Base-by-base conservation (phyloP, 2,113 vertebrate species). In the Tetrax tetrax region DNA sequence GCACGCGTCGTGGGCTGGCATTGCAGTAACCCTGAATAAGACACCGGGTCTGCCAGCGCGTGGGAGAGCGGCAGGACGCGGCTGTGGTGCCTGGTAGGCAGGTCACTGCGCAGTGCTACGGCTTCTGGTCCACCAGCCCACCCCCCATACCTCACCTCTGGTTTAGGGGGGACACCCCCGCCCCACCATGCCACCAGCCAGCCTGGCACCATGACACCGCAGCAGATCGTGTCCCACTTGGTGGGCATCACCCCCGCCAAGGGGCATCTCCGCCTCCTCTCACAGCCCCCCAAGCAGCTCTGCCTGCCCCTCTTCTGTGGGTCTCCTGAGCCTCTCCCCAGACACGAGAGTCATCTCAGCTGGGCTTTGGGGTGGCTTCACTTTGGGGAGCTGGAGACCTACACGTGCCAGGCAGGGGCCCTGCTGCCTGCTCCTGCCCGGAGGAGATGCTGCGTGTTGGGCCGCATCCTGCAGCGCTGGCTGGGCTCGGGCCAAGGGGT, bases 41-140 rank as follows among this genome's bases (percentile, higher is more conserved):
- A 47, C 35, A 6, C 24, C 12, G 29, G 15, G 37, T 25, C 47
- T 87, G 60, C 33, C 57, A 53, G 17, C 3, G 0, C 0, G 0
- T 6, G 31, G 33, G 10, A 41, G n/a, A 78, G 50, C 60, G 41
- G 51, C 57, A 71, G 27, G 41, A 28, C 27, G 7, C 0, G 2
- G 60, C 7, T 0, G 0, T 8, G 45, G 24, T 69, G 25, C 22
- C 63, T 10, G 13, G 22, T 15, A 41, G 45, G 28, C 27, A 38
- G 12, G 41, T 50, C 47, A 53, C 64, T 18, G 48, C 0, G 0
- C 64, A 60, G 31, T 4, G 48, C 72, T 53, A 4, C 53, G 81
- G 74, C 41, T 68, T 43, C 61, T 70, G 29, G 6, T 28, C 41
- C 54, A 31, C 21, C 11, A 12, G 14, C 45, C 11, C 8, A 28